A percentile compares a stretch with the other conserved stretches of the same genome.
These are phyloP conservation scores for Coenonympha arcania DNA, from an alignment of 2,888 invertebrate genomes.

Conservation along the genomic window DNA sequence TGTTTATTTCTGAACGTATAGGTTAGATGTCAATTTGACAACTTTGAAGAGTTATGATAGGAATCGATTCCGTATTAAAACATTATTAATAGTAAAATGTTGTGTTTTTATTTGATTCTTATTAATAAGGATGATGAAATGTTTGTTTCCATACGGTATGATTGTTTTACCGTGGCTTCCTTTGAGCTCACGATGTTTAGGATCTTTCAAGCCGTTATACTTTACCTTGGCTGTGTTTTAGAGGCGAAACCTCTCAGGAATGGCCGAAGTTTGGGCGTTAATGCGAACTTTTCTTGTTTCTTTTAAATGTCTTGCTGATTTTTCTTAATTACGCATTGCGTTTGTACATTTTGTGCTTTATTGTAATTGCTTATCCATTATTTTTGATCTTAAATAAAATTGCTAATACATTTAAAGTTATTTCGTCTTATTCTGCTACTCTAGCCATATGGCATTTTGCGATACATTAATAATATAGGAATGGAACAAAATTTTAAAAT, in stretches of 20 bases:
- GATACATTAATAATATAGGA: too few species aligned
- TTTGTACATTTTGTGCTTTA: constrained; percentile 3
- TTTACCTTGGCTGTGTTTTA: constrained; percentile 16
- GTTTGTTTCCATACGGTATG: not conserved
- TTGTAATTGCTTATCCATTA: not conserved
- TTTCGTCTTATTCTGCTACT: too few species aligned
- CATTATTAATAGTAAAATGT: too few species aligned
- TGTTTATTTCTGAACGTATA: too few species aligned
- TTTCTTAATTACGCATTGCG: constrained; percentile 11
- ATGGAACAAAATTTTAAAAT: too few species aligned
- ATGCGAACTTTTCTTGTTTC: constrained; percentile 15
- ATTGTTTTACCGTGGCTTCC: not conserved
- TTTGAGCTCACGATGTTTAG: constrained; percentile 28
- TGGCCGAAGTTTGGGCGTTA: constrained; percentile 20
- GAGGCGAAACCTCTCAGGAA: constrained; percentile 16
- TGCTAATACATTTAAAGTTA: not conserved
- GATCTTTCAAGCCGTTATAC: constrained; percentile 17
- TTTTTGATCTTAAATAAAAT: not conserved
- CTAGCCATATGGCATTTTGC: too few species aligned
- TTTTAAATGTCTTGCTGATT: constrained; percentile 16
- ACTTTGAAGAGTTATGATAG: too few species aligned
- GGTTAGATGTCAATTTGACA: too few species aligned
- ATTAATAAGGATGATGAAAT: too few species aligned
- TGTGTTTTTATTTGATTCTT: too few species aligned
- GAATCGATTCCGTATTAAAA: too few species aligned